Percentiles rank a stretch among this genome's conserved stretches.
Evolutionary conservation across 2,888 invertebrate genomes (phyloP).

Genomic region (Heliconius cydno): DNA sequence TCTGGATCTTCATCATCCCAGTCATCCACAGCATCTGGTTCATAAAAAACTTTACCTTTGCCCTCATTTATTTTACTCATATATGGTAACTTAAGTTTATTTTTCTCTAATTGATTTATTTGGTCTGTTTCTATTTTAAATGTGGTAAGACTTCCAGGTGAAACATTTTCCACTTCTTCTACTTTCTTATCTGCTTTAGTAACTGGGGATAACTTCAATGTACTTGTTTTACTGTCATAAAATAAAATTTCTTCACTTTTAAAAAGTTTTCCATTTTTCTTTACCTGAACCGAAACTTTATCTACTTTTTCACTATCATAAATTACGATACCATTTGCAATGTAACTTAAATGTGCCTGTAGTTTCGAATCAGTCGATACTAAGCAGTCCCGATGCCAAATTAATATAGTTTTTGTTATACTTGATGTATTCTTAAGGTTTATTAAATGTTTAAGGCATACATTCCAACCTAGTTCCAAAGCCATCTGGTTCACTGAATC

Average conservation of each 20-base stretch:
- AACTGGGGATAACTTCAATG: constrained; percentile 60
- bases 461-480: constrained; percentile 67
- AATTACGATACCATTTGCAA: constrained; percentile 69
- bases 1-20: constrained; percentile 95
- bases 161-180: constrained; percentile 67
- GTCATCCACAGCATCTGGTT: constrained; percentile 90
- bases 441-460: constrained; percentile 61
- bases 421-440: constrained; percentile 56
- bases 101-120: constrained; percentile 83
- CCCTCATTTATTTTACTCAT: constrained; percentile 79
- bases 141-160: constrained; percentile 79
- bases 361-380: constrained; percentile 64
- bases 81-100: constrained; percentile 85
- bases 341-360: constrained; percentile 73
- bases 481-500: constrained; percentile 77
- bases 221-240: constrained; percentile 63
- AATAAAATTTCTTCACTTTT: constrained; percentile 71
- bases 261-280: constrained; percentile 81
- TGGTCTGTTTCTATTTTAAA: constrained; percentile 86
- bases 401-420: constrained; percentile 63
- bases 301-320: constrained; percentile 57
- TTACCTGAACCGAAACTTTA: constrained; percentile 69
- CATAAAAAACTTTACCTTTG: constrained; percentile 87
- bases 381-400: constrained; percentile 80
- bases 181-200: constrained; percentile 59